These are phyloP conservation scores for Galago senegalensis DNA, from an alignment of 2,797 vertebrate genomes.

Conservation along the genomic window DNA sequence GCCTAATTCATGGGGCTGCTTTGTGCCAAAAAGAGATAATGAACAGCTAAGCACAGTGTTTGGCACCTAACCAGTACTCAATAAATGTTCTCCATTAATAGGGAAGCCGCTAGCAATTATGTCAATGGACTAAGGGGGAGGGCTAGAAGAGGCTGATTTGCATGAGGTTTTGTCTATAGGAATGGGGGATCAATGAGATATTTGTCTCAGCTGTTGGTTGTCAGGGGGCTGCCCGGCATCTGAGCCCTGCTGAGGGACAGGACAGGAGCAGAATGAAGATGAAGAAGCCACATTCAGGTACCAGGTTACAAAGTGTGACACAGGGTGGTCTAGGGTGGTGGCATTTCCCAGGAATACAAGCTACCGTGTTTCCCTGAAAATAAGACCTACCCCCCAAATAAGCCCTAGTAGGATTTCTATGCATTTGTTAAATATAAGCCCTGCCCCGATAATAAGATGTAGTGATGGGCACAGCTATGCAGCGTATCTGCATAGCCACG, in stretches of 20 bases:
- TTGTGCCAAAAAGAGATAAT: not conserved
- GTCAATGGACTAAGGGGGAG: not conserved
- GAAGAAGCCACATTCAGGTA: not conserved
- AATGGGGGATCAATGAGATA: not conserved
- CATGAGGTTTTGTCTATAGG: not conserved
- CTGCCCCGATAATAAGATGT: too few species aligned
- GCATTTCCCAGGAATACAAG: not conserved
- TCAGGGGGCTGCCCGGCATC: not conserved
- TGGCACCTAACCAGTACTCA: constrained; percentile 49
- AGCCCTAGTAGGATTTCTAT: too few species aligned
- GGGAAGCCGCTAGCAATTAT: constrained; percentile 23
- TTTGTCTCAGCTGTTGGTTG: not conserved
- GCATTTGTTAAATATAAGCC: too few species aligned
- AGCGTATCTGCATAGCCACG: too few species aligned
- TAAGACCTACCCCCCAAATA: too few species aligned
- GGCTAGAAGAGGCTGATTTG: not conserved
- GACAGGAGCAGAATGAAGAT: not conserved
- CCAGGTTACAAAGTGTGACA: not conserved
- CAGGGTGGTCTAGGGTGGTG: not conserved
- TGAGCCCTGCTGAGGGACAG: not conserved
- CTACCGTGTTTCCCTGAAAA: too few species aligned
- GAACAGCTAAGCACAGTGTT: not conserved
- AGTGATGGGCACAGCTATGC: too few species aligned
- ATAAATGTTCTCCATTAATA: constrained; percentile 47
- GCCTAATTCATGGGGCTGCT: not conserved